These are phyloP conservation scores for Nerophis ophidion DNA, from an alignment of 2,113 vertebrate species.

Conservation along the genomic window DNA sequence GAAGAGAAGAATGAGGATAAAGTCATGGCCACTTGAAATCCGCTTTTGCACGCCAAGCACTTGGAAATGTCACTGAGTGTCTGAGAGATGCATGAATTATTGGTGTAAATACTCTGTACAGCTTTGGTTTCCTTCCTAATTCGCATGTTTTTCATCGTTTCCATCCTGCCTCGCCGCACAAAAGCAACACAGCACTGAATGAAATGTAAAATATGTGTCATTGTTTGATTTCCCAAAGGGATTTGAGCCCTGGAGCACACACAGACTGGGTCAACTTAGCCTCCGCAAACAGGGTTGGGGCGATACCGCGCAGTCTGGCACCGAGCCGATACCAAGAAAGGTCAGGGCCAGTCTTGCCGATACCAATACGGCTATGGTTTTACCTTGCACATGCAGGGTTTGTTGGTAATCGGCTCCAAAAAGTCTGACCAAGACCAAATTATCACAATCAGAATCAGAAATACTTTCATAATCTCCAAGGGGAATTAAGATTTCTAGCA, in stretches of 20 bases:
- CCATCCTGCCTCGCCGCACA: slow-evolving; percentile 34
- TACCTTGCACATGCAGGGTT: neutral
- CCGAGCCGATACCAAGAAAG: too few species aligned
- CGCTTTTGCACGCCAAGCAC: slow-evolving; percentile 23
- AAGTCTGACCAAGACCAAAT: too few species aligned
- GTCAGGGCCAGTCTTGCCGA: too few species aligned
- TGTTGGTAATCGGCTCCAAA: too few species aligned
- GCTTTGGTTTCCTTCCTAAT: slow-evolving; percentile 10
- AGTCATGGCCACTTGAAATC: neutral
- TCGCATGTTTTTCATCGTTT: slow-evolving; percentile 11
- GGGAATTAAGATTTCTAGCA: too few species aligned
- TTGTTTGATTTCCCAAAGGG: slow-evolving; percentile 11
- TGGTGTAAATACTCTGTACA: slow-evolving; percentile 44
- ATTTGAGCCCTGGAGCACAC: slow-evolving; percentile 12
- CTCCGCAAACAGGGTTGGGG: neutral
- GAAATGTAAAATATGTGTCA: slow-evolving; percentile 6
- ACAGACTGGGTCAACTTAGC: neutral
- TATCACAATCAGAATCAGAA: neutral
- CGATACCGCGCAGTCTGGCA: too few species aligned
- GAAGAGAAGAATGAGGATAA: slow-evolving; percentile 1
- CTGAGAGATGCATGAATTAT: slow-evolving; percentile 10
- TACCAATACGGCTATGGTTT: slow-evolving; percentile 2
- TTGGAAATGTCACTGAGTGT: slow-evolving; percentile 14
- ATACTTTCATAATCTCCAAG: too few species aligned
- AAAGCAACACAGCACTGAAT: slow-evolving; percentile 25